Evolutionary conservation across 2,888 invertebrate species (phyloP), one percentile per base, ranked within the genome.

Genomic region (Brenthis hecate): DNA sequence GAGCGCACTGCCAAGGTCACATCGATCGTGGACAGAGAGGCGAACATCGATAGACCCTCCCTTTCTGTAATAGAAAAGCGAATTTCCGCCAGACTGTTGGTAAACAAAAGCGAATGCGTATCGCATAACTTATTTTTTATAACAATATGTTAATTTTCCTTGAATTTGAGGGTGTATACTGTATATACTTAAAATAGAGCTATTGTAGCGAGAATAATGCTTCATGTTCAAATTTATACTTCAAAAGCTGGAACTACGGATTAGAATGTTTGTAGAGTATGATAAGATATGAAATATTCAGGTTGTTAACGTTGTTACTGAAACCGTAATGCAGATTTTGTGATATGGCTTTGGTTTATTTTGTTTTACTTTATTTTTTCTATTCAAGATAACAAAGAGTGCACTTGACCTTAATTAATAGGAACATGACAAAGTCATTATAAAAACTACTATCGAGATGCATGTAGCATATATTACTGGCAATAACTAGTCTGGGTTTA

Each of bases 1-100:
- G 51, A 36, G 71, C 71, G 73, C 77, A 89, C 80, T 88, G 89
- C 84, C 91, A 91, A 91, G 91, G 91, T 90, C 89, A 83, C 80
- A 90, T 89, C 89, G 91, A 91, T 86, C 86, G 80, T 73, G 73
- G 65, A 72, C 70, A 72, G 79, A 64, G 75, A 48, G 80, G 85
- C 68, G 69, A 60, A 69, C 73, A 66, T 48, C 66, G 23, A 57
- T 47, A 54, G 50, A 48, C 13, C 53, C 50, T 71, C 71, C 66
- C 66, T 69, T 28, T 66, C 66, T 64, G n/a, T n/a, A 69, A 69
- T 66, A 69, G 65, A 67, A 62, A 61, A 62, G 32, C 63, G 50
- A 66, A 64, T 69, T 69, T 63, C 66, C 66, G 66, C 68, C 68
- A 76, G 78, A 81, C 77, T 85, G 83, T 86, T 85, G 69, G 81